Conservation (phyloP, 2,797 vertebrate genomes). For the Epinephelus coioides region DNA sequence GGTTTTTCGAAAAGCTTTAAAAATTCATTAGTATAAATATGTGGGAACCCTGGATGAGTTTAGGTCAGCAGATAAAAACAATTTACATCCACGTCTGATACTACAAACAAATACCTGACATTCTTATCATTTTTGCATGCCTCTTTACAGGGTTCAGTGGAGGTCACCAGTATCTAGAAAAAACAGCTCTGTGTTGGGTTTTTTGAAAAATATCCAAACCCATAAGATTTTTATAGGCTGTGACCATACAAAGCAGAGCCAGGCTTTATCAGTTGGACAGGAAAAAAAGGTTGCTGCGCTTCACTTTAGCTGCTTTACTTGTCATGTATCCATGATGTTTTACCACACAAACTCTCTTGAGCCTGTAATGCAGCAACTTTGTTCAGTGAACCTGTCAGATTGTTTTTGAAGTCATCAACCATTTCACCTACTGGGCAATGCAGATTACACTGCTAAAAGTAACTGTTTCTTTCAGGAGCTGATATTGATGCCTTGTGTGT, state of each 20-base stretch:
- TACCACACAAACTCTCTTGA: not conserved
- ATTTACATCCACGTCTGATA: not conserved
- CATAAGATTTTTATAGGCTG: too few relatives aligned
- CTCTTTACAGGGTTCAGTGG: not conserved
- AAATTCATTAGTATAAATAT: too few relatives aligned
- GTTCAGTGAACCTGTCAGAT: not conserved
- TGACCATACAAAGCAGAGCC: not conserved
- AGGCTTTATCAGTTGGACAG: not conserved
- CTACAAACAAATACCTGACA: not conserved
- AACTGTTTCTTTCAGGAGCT: conserved; percentile 88
- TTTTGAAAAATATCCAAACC: not conserved
- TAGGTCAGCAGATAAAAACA: not conserved
- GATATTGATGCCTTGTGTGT: conserved; percentile 98
- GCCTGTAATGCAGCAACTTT: not conserved
- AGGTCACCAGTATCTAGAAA: not conserved
- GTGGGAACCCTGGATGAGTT: too few relatives aligned
- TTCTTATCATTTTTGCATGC: not conserved
- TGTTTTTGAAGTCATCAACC: not conserved
- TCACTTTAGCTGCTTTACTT: not conserved
- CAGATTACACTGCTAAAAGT: conserved; percentile 22
- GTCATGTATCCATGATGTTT: not conserved
- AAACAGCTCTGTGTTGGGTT: not conserved
- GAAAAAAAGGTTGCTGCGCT: not conserved
- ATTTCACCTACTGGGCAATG: not conserved
- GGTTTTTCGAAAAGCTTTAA: too few relatives aligned